A percentile compares a stretch with the other conserved stretches of the same genome.
phyloP scores from a whole-genome alignment of 2,888 invertebrate genomes.

The Chymomyza caudatula region DNA sequence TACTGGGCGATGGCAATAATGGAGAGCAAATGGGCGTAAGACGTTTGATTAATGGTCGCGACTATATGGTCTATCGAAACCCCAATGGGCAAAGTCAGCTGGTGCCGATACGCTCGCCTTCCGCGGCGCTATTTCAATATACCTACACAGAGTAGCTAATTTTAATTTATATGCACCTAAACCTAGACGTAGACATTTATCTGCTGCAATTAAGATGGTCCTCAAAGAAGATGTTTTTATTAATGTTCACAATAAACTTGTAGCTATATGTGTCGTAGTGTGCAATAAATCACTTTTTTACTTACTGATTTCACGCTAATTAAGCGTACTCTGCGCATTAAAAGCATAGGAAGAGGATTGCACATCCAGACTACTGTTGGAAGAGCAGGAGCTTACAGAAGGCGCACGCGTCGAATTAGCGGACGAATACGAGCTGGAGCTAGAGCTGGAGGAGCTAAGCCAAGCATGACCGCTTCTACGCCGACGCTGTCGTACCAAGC shows the following conservation, averaged over 20 bases:
- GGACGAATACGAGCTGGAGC: conserved; percentile 51
- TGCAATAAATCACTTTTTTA: background rate
- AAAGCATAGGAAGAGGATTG: conserved; percentile 45
- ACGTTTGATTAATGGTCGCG: conserved; percentile 85
- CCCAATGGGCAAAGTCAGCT: conserved; percentile 83
- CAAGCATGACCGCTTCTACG: conserved; percentile 56
- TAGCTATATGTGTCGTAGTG: conserved; percentile 22
- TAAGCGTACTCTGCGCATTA: conserved; percentile 42
- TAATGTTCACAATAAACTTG: conserved; percentile 41
- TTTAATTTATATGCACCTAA: background rate
- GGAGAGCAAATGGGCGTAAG: conserved; percentile 75
- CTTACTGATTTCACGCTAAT: conserved; percentile 14
- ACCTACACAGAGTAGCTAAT: conserved; percentile 74
- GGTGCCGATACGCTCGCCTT: conserved; percentile 86
- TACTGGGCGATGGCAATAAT: conserved; percentile 37
- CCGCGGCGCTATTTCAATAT: conserved; percentile 86
- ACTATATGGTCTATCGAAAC: conserved; percentile 84
- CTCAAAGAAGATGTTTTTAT: conserved; percentile 8
- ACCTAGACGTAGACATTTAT: conserved; percentile 44
- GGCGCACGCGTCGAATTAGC: conserved; percentile 57
- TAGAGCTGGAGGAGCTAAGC: conserved; percentile 58
- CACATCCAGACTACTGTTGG: conserved; percentile 55
- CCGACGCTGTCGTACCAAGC: conserved; percentile 59
- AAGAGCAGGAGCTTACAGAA: conserved; percentile 56
- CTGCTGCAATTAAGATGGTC: conserved; percentile 7